Evolutionary conservation across 2,888 invertebrate genomes (phyloP), one percentile per base, ranked within the genome.

Genomic region (Chrysolina americana): DNA sequence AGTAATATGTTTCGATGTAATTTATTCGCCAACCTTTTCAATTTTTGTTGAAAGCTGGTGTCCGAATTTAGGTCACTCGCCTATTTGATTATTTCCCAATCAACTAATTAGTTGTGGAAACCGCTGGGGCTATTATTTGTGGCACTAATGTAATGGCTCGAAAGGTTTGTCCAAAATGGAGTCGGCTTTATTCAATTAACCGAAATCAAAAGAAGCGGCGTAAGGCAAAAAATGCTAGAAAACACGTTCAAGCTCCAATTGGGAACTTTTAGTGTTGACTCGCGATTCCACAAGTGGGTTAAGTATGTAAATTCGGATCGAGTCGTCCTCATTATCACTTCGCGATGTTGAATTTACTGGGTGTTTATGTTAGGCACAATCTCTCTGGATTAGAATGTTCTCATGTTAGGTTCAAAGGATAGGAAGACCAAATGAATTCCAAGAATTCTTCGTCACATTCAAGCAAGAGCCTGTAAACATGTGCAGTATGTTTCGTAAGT

Each of bases 21-120:
- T 23, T 56, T 15, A 23, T 21, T 56, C 56, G 3, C 23, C 5
- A 10, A 56, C 19, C 5, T 59, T 59, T 28, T 59, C 59, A 53
- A 53, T 53, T 53, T 53, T 23, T 53, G 59, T 36, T 59, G 36
- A 28, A 59, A 59, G 36, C 17, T 36, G 10, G 59, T 23, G 56
- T 59, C 19, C 19, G 41, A 64, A 64, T 64, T 64, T 48, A 65
- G 65, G 65, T 23, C 65, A 44, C 44, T 23, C 47, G 65, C n/a
- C n/a, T 44, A 65, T 65, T 48, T 23, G 44, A 65, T 48, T 76
- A 70, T 68, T 70, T 71, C 65, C 73, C 63, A 76, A 73, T 76
- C 62, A 70, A 53, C 65, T 72, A 72, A 75, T 72, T 72, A 66
- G 63, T 59, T 68, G 41, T 41, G 73, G 56, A 65, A 73, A 17